Conservation (phyloP, 2,888 invertebrate genomes). For the Lithophane semibrunnea region DNA sequence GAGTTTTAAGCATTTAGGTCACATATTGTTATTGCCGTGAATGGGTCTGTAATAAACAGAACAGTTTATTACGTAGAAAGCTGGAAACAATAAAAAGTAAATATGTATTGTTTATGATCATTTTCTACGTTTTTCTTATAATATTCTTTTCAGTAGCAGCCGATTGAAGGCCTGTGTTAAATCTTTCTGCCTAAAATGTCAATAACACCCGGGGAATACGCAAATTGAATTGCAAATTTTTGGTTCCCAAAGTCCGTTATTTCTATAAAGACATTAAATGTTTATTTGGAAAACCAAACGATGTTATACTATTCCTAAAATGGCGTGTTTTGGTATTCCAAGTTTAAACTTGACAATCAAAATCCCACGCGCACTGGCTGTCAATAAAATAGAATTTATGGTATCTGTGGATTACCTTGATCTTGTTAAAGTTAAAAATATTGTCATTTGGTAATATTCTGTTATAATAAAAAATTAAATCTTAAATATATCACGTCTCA, state of each 20-base stretch:
- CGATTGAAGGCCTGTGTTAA: not conserved
- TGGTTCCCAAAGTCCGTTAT: slow-evolving; percentile 19
- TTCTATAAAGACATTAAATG: slow-evolving; percentile 25
- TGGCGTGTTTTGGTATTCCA: slow-evolving; percentile 49
- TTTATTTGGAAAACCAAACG: slow-evolving; percentile 40
- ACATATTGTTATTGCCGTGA: slow-evolving; percentile 44
- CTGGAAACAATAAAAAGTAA: slow-evolving; percentile 29
- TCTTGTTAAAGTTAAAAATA: slow-evolving; percentile 55
- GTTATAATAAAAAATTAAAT: slow-evolving; percentile 25
- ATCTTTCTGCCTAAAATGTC: not conserved
- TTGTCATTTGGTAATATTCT: slow-evolving; percentile 29
- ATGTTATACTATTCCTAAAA: slow-evolving; percentile 53
- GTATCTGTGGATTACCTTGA: slow-evolving; percentile 54
- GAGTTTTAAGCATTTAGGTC: slow-evolving; percentile 52
- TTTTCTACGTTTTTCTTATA: not conserved
- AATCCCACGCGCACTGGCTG: slow-evolving; percentile 53
- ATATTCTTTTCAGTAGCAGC: not conserved
- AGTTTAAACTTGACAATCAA: slow-evolving; percentile 61
- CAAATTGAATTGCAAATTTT: slow-evolving; percentile 31
- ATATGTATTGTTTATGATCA: not conserved
- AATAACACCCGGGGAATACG: not conserved
- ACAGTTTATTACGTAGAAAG: slow-evolving; percentile 52
- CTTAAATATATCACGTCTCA: slow-evolving; percentile 25
- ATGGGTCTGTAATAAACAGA: slow-evolving; percentile 39
- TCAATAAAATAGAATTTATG: slow-evolving; percentile 64